Base-by-base conservation (phyloP, 2,113 vertebrate genomes). In the Sclerurus mexicanus region DNA sequence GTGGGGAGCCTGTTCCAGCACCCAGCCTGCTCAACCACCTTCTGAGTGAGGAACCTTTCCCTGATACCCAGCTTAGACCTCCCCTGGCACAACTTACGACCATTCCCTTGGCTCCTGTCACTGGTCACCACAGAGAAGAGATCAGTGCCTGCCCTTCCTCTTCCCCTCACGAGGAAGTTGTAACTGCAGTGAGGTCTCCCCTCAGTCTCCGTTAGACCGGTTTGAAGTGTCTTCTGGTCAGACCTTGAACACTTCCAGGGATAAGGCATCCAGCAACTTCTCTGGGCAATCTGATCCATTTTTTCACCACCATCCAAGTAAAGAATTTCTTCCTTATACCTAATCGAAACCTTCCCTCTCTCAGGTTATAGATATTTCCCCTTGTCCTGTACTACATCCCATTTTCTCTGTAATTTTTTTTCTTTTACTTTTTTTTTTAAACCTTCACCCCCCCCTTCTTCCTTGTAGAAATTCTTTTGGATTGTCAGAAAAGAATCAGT, bases 161-260 rank as follows among this genome's bases (percentile, higher is more conserved):
- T 42, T 23, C 3, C 22, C 17, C 28, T 27, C 42, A 5, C 0
- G 0, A 18, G 30, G 78, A 59, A 69, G 23, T 0, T 69, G 23
- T 27, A 11, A 8, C 46, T 62, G 39, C 47, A 44, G 1, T 15
- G 56, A 12, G 55, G 7, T n/a, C 30, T 52, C 16, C 20, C 14
- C 37, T 72, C 67, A 35, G 39, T 31, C 16, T 62, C 35, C 14
- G 6, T 10, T 53, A 44, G 21, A 35, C 2, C 9, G 5, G 9
- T 3, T 47, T 7, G 10, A 25, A 74, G 31, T 18, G 4, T 12
- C 35, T 25, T 82, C 35, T 46, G 58, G 2, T 37, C 53, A 74
- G 16, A 14, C 31, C 44, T 49, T 12, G 18, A 64, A 53, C 2
- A 1, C 8, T 47, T 40, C 27, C 20, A 23, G 33, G 17, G 30